These are phyloP conservation scores for Anthrax anthrax DNA, from an alignment of 2,888 invertebrate species.

Conservation along the genomic window DNA sequence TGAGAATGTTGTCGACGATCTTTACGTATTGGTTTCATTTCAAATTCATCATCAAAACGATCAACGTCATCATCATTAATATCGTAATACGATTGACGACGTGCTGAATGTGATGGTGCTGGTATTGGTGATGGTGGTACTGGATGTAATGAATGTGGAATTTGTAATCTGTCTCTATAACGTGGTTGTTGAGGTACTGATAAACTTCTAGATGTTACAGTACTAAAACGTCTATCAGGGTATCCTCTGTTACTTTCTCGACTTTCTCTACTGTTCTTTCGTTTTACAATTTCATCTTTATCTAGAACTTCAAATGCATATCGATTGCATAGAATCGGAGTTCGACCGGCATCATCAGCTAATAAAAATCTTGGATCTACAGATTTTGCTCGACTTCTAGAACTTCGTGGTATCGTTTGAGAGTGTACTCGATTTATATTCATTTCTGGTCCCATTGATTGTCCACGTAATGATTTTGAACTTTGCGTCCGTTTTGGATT, in stretches of 20 bases:
- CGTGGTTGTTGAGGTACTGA: conserved; percentile 17
- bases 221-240: neutral
- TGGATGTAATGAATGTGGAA: conserved; percentile 18
- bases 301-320: conserved; percentile 45
- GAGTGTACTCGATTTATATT: conserved; percentile 23
- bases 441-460: conserved; percentile 10
- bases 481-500: conserved; percentile 25
- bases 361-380: conserved; percentile 25
- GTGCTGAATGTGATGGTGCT: neutral
- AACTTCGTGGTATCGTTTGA: conserved; percentile 13
- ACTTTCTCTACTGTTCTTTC: neutral
- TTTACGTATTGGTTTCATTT: conserved; percentile 16
- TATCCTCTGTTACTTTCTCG: neutral
- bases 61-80: conserved; percentile 19
- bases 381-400: conserved; percentile 24
- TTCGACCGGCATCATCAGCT: conserved; percentile 31
- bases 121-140: neutral
- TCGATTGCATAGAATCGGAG: conserved; percentile 54
- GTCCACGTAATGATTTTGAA: conserved; percentile 23
- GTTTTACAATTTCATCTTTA: conserved; percentile 10
- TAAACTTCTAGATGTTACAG: conserved; percentile 5
- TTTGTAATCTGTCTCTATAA: conserved; percentile 26
- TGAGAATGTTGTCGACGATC: conserved; percentile 11
- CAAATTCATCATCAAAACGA: conserved; percentile 24
- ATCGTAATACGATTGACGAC: neutral